These are phyloP conservation scores for Ramphastos sulfuratus DNA, from an alignment of 2,113 vertebrate genomes.

Conservation along the genomic window DNA sequence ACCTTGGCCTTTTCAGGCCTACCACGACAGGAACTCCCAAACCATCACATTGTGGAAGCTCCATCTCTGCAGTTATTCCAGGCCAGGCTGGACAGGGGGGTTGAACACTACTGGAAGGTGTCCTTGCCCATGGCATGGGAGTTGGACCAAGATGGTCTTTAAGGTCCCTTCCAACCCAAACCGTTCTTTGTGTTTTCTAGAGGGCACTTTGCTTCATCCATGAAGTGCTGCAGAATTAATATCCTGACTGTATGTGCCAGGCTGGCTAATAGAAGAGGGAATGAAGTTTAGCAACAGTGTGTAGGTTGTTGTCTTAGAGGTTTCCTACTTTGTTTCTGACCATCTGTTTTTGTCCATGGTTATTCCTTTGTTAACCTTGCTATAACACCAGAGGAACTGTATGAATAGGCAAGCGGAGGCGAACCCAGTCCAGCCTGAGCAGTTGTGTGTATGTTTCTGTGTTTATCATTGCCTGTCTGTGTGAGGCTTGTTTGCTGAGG, in stretches of 20 bases:
- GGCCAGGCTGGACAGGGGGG: neutral
- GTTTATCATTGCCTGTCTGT: slow-evolving; percentile 20
- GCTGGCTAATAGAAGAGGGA: neutral
- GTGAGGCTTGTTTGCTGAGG: slow-evolving; percentile 19
- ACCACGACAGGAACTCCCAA: no score
- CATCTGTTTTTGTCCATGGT: neutral
- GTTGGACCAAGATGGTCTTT: neutral
- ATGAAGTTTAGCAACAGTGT: neutral
- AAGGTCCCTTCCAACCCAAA: neutral
- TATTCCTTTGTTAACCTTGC: neutral
- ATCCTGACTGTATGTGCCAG: neutral
- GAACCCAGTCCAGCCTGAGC: neutral
- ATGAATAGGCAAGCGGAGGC: neutral
- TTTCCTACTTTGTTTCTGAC: neutral
- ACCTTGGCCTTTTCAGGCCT: no score
- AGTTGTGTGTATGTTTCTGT: neutral
- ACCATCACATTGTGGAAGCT: no score
- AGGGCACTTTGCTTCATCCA: neutral
- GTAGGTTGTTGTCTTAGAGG: neutral
- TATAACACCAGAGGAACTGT: neutral
- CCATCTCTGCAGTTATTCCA: neutral
- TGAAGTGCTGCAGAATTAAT: neutral
- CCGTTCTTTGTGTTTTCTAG: neutral
- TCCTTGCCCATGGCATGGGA: neutral
- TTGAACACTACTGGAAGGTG: neutral